These are phyloP conservation scores for Moxostoma hubbsi DNA, from an alignment of 2,797 vertebrate genomes.

Conservation along the genomic window DNA sequence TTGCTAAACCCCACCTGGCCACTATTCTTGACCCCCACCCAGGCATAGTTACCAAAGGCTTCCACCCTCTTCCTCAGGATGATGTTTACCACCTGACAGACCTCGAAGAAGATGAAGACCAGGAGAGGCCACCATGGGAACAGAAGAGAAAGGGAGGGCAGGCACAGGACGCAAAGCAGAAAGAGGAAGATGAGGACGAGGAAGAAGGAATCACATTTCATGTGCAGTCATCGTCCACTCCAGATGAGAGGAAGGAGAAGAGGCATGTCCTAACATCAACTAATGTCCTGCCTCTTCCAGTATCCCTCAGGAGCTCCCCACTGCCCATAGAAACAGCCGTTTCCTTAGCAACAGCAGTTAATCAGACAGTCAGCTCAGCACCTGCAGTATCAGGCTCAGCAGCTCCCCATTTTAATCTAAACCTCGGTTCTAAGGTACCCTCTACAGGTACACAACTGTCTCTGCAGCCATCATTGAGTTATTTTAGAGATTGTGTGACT, in stretches of 20 bases:
- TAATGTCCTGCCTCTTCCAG: constrained; percentile 59
- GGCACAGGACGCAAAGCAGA: constrained; percentile 55
- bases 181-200: constrained; percentile 78
- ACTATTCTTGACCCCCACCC: constrained; percentile 95
- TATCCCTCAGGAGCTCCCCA: constrained; percentile 51
- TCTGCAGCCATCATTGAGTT: not conserved
- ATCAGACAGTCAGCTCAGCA: constrained; percentile 18
- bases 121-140: constrained; percentile 68
- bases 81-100: constrained; percentile 85
- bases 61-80: constrained; percentile 84
- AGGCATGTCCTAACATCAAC: constrained; percentile 47
- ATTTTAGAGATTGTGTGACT: not conserved
- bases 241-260: constrained; percentile 73
- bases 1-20: constrained; percentile 94
- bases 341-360: constrained; percentile 7
- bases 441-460: constrained; percentile 70
- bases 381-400: constrained; percentile 18
- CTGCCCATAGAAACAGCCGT: constrained; percentile 58
- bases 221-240: constrained; percentile 78
- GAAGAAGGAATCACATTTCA: constrained; percentile 90
- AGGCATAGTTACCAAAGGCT: constrained; percentile 95
- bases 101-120: constrained; percentile 91
- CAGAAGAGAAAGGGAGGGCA: constrained; percentile 77
- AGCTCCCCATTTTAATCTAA: constrained; percentile 25
- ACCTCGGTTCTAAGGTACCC: constrained; percentile 58